phyloP scores from a whole-genome alignment of 1,140 invertebrate genomes.

The Archivesica marissinica region DNA sequence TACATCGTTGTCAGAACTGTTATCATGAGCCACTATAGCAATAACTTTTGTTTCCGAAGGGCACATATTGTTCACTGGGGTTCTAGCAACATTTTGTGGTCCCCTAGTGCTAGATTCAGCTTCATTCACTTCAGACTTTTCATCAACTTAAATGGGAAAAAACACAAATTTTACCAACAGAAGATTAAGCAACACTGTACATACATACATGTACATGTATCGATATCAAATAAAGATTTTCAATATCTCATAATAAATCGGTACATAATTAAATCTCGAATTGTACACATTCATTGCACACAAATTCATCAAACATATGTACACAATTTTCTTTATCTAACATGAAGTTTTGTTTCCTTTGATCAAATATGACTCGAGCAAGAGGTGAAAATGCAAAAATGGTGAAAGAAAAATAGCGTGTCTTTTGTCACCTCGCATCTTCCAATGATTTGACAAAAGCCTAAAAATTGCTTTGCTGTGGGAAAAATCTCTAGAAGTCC shows the following conservation, averaged over 20 bases:
- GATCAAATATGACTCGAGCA: too few species aligned
- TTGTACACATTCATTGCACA: not conserved
- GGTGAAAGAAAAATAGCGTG: too few species aligned
- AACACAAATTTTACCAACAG: not conserved
- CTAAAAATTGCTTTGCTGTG: too few species aligned
- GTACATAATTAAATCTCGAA: not conserved
- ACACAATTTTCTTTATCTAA: too few species aligned
- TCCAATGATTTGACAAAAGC: too few species aligned
- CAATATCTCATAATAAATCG: too few species aligned
- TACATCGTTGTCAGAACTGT: not conserved
- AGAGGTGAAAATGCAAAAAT: too few species aligned
- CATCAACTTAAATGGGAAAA: not conserved
- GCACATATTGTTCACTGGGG: not conserved
- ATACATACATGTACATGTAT: not conserved
- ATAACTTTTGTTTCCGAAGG: too few species aligned
- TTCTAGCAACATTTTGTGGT: not conserved
- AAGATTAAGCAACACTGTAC: not conserved
- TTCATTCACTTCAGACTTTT: not conserved
- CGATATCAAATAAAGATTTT: too few species aligned
- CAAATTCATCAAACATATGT: not conserved
- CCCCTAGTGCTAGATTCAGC: not conserved
- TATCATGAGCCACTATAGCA: too few species aligned
- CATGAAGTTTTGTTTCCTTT: not conserved
- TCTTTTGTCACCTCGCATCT: too few species aligned
- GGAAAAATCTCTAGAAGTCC: too few species aligned